Evolutionary conservation across 2,113 vertebrate species (phyloP).

Genomic region (Cynoglossus semilaevis): DNA sequence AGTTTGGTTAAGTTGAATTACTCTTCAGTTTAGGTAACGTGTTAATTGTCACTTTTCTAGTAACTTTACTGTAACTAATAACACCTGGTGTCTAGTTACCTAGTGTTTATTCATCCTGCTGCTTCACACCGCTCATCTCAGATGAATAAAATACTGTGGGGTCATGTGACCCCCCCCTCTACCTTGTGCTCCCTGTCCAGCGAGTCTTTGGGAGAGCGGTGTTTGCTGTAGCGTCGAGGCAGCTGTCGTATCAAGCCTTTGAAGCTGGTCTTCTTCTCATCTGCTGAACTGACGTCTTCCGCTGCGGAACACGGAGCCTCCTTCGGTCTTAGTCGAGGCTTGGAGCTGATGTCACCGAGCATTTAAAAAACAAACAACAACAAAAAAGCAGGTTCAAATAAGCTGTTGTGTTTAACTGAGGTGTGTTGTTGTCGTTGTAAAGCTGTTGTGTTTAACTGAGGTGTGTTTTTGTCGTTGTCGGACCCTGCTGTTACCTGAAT

Average conservation of each 20-base stretch:
- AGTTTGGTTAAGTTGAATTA: no score
- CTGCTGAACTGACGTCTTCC: constrained; percentile 56
- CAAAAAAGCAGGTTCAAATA: neutral
- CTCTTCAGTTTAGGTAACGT: no score
- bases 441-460: no score
- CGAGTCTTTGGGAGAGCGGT: constrained; percentile 12
- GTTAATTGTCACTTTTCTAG: no score
- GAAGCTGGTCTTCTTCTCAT: constrained; percentile 68
- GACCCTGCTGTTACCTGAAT: constrained; percentile 56
- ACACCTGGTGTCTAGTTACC: no score
- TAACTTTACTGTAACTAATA: no score
- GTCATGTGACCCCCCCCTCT: neutral
- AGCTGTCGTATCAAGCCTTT: constrained; percentile 67
- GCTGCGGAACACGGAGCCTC: constrained; percentile 44
- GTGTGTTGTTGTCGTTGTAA: no score
- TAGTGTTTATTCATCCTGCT: neutral
- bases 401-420: neutral
- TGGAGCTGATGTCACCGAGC: constrained; percentile 4
- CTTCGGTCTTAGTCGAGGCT: constrained; percentile 34
- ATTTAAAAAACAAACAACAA: no score
- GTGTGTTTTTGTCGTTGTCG: no score
- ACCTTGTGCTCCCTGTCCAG: constrained; percentile 24
- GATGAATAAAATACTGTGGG: neutral
- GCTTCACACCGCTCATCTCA: no score
- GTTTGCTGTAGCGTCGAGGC: constrained; percentile 23